Conservation (phyloP, 2,113 vertebrate genomes). For the Chionis minor region DNA sequence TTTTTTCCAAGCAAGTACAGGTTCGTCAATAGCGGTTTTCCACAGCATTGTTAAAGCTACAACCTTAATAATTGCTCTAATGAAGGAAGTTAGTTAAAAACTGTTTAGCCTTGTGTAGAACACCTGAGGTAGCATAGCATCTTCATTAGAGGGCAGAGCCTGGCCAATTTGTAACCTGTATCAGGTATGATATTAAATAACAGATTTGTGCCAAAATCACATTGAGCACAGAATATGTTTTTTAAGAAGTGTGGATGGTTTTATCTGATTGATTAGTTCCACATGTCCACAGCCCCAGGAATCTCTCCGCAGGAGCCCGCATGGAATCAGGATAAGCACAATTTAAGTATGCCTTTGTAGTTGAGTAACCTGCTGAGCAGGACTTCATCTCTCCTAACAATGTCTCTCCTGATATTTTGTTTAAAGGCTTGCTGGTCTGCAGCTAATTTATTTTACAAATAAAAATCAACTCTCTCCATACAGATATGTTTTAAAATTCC, state of each 20-base stretch:
- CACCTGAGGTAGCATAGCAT: not conserved
- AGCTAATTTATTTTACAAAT: constrained; percentile 49
- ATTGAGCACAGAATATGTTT: not conserved
- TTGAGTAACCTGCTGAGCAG: constrained; percentile 33
- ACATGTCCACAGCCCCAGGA: constrained; percentile 43
- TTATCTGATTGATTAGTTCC: constrained; percentile 60
- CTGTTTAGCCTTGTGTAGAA: not conserved
- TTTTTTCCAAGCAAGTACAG: constrained; percentile 13
- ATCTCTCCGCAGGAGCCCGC: constrained; percentile 33
- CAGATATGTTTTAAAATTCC: constrained; percentile 37
- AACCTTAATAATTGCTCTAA: not conserved
- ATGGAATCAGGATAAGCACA: constrained; percentile 20
- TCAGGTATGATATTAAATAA: not conserved
- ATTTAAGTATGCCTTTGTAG: constrained; percentile 55
- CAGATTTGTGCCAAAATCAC: not conserved
- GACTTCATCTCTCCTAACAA: constrained; percentile 33
- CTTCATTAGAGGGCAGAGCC: not conserved
- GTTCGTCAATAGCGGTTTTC: constrained; percentile 20
- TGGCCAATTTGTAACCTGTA: not conserved
- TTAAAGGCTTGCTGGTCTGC: not conserved
- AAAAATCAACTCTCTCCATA: constrained; percentile 13
- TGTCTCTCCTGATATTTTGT: constrained; percentile 26
- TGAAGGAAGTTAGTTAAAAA: constrained; percentile 26
- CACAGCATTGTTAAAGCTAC: not conserved
- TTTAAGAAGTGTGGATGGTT: not conserved